Evolutionary conservation across 1,140 invertebrate species (phyloP).

Genomic region (Drosophila micromelanica): DNA sequence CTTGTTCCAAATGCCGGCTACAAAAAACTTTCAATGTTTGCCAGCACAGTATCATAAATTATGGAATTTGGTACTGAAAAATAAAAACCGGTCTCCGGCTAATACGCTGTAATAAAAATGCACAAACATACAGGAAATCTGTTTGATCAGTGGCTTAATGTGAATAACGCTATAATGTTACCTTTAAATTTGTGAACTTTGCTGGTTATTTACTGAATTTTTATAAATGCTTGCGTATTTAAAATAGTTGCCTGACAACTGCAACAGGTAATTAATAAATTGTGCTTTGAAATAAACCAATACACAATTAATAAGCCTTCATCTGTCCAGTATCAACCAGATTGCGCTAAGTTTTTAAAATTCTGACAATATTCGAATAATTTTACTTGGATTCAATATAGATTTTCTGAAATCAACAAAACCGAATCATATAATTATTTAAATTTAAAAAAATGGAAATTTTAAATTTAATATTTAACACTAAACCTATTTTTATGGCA

Average conservation of each 20-base stretch:
- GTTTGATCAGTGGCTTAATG: not conserved
- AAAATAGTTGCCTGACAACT: constrained; percentile 1
- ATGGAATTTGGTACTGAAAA: constrained; percentile 53
- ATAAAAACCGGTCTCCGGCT: constrained; percentile 48
- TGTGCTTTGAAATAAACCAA: not conserved
- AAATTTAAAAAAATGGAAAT: too few relatives aligned
- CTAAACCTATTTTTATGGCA: too few relatives aligned
- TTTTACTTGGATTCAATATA: not conserved
- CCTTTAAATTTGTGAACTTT: constrained; percentile 9
- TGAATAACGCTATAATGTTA: constrained; percentile 4
- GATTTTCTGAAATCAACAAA: too few relatives aligned
- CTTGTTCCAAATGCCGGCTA: constrained; percentile 48
- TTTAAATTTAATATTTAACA: too few relatives aligned
- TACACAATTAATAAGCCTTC: not conserved
- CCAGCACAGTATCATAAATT: constrained; percentile 61
- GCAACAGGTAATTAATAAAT: not conserved
- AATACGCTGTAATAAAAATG: constrained; percentile 68
- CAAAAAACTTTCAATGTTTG: constrained; percentile 64
- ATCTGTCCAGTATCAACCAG: too few relatives aligned
- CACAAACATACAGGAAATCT: constrained; percentile 73
- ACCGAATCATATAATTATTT: too few relatives aligned
- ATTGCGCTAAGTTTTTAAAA: too few relatives aligned
- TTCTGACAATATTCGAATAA: too few relatives aligned
- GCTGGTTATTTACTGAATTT: not conserved
- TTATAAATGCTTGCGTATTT: not conserved